Evolutionary conservation across 2,113 vertebrate genomes (phyloP).

Genomic region (Thinocorus orbignyianus): DNA sequence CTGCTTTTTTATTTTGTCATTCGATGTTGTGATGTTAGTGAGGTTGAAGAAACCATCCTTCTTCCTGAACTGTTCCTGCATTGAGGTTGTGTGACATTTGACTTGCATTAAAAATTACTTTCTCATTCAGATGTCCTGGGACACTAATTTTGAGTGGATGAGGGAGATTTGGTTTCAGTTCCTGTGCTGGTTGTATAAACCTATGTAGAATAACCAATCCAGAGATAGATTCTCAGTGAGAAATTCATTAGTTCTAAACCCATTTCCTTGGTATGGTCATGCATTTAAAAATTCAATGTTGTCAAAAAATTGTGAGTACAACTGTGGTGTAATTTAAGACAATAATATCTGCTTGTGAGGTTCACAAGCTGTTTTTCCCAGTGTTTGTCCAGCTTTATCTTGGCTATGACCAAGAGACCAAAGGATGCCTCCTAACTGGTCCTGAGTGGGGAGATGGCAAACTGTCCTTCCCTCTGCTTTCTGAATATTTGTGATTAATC

Average conservation of each 20-base stretch:
- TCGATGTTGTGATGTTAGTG: accelerated
- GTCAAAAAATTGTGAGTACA: not conserved
- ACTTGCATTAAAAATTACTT: not conserved
- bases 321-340: not conserved
- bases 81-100: not conserved
- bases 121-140: not conserved
- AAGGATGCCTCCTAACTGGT: not conserved
- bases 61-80: not conserved
- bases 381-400: not conserved
- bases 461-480: not conserved
- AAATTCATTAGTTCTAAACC: not conserved
- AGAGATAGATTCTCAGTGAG: not conserved
- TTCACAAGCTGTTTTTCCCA: not conserved
- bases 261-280: not conserved
- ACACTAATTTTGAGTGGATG: not conserved
- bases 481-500: not conserved
- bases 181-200: not conserved
- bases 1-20: not conserved
- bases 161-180: not conserved
- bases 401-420: not conserved
- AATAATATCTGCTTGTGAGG: not conserved
- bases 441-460: not conserved
- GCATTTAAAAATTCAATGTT: not conserved
- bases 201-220: accelerated
- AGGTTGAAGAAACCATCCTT: not conserved